Percentiles rank a stretch among this genome's conserved stretches.
These are phyloP conservation scores for Sprattus sprattus DNA, from an alignment of 2,113 vertebrate species.

Conservation along the genomic window DNA sequence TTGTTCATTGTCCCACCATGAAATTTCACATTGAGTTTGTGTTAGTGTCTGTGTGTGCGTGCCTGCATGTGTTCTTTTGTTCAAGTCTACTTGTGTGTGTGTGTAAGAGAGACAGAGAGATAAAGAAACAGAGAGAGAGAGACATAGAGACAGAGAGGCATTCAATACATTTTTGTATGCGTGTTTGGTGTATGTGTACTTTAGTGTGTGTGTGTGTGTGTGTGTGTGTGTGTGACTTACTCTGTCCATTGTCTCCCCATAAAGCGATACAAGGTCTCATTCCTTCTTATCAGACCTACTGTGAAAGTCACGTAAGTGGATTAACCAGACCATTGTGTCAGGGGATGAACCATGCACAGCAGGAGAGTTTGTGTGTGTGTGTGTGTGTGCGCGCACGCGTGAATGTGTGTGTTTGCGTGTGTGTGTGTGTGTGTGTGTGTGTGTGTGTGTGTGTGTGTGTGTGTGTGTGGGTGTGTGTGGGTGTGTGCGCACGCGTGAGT, in stretches of 20 bases:
- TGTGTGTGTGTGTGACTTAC: not conserved
- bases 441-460: no score
- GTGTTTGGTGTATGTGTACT: not conserved
- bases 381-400: no score
- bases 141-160: not conserved
- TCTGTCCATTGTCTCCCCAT: not conserved
- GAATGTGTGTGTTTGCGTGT: no score
- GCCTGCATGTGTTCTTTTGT: not conserved
- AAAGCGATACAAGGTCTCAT: slow-evolving; percentile 2
- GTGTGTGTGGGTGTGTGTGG: no score
- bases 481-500: no score
- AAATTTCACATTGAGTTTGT: not conserved
- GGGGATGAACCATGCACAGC: not conserved
- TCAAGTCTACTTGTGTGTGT: not conserved
- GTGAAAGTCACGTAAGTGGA: slow-evolving; percentile 8
- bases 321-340: not conserved
- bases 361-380: no score
- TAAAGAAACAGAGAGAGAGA: not conserved
- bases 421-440: no score
- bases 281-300: not conserved
- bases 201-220: not conserved
- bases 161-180: not conserved
- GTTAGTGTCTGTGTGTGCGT: not conserved
- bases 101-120: not conserved
- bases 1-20: no score